Evolutionary conservation across 2,888 invertebrate species (phyloP).

Genomic region (Drosophila recens): DNA sequence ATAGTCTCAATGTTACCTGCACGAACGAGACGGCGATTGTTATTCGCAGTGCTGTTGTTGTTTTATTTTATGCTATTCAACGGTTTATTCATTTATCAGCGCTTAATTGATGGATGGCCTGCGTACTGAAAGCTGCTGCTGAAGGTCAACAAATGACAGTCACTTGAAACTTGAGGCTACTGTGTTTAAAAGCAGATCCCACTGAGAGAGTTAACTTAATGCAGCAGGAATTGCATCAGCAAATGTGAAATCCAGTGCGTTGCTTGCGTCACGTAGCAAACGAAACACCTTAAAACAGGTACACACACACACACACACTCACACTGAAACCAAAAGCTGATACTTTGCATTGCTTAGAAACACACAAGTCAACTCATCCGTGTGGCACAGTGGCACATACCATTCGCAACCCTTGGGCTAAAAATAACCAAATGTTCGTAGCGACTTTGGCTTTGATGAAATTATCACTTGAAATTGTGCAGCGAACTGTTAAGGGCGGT

Average conservation of each 20-base stretch:
- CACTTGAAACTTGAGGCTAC: conserved; percentile 37
- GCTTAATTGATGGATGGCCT: conserved; percentile 53
- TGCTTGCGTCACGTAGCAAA: conserved; percentile 41
- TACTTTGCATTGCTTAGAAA: conserved; percentile 12
- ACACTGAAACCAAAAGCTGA: conserved; percentile 9
- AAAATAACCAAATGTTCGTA: conserved; percentile 33
- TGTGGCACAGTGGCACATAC: not conserved
- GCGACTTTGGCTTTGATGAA: conserved; percentile 61
- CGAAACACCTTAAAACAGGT: conserved; percentile 26
- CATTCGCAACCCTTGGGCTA: conserved; percentile 41
- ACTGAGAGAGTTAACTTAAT: conserved; percentile 11
- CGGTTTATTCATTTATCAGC: conserved; percentile 59
- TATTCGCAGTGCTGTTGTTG: conserved; percentile 25
- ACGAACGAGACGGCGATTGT: conserved; percentile 36
- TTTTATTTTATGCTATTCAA: conserved; percentile 31
- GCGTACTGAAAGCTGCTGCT: conserved; percentile 44
- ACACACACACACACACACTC: not conserved
- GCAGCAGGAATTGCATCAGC: conserved; percentile 27
- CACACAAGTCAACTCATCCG: conserved; percentile 1
- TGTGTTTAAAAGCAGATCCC: conserved; percentile 32
- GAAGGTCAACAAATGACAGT: conserved; percentile 69
- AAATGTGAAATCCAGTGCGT: conserved; percentile 20
- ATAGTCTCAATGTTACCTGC: conserved; percentile 37
- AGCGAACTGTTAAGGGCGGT: conserved; percentile 47
- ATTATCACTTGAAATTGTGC: conserved; percentile 56